Conservation (phyloP, 2,797 vertebrate genomes). For the Pangasius macronema region DNA sequence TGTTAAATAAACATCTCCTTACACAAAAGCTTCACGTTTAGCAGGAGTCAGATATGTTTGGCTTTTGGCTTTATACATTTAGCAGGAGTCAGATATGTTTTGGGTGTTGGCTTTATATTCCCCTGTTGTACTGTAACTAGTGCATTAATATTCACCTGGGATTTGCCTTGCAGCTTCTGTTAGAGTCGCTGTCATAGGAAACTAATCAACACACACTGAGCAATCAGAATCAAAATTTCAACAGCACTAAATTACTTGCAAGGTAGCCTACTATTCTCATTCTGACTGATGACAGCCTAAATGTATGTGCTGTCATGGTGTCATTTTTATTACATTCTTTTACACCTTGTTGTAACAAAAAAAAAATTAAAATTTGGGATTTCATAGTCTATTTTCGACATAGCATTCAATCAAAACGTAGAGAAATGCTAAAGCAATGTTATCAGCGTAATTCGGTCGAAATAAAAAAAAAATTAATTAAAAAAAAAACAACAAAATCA, state of each 20-base stretch:
- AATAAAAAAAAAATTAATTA: not conserved
- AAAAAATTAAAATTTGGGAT: not conserved
- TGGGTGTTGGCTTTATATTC: not conserved
- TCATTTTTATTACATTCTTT: not conserved
- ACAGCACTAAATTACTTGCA: not conserved
- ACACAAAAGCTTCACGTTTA: not conserved
- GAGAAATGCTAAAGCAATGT: not conserved
- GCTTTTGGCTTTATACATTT: not conserved
- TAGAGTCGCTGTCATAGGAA: not conserved
- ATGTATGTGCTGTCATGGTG: not conserved
- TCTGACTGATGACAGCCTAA: not conserved
- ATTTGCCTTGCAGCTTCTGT: not conserved
- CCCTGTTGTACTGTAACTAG: not conserved
- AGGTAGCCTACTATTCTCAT: not conserved
- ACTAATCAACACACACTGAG: not conserved
- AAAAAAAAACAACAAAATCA: not conserved
- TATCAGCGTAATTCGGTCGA: not conserved
- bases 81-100: too few relatives aligned
- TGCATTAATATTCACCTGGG: not conserved
- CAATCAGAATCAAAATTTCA: not conserved
- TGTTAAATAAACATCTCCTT: not conserved
- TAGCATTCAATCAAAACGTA: not conserved
- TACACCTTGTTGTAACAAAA: not conserved
- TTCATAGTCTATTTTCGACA: too few relatives aligned
- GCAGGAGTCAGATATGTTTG: not conserved